Evolutionary conservation across 2,113 vertebrate genomes (phyloP).

Genomic region (Nibea albiflora): DNA sequence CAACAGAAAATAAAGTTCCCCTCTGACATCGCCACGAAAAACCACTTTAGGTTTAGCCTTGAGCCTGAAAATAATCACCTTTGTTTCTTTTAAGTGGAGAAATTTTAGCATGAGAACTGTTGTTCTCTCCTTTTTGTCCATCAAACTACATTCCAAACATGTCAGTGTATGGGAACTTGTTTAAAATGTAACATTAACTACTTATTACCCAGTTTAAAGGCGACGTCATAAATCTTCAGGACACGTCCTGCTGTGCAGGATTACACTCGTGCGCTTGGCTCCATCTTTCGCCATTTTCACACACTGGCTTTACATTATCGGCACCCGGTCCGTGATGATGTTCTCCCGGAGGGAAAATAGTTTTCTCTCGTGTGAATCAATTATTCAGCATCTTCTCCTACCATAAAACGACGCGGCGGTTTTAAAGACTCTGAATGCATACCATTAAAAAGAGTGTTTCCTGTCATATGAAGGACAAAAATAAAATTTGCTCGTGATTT

Average conservation of each 20-base stretch:
- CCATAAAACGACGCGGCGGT: not conserved
- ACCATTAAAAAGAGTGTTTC: not conserved
- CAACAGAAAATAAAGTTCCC: no score
- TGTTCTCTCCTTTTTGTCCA: not conserved
- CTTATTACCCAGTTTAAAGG: not conserved
- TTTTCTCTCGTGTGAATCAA: not conserved
- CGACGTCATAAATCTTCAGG: not conserved
- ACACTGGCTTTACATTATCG: not conserved
- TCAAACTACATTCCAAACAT: not conserved
- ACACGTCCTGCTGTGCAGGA: not conserved
- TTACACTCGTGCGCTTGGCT: not conserved
- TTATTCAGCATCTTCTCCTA: not conserved
- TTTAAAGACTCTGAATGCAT: not conserved
- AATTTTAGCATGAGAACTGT: not conserved
- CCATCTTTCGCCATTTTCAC: not conserved
- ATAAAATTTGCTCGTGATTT: no score
- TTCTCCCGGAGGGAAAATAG: not conserved
- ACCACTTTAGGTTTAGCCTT: no score
- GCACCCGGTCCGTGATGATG: not conserved
- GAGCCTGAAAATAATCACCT: no score
- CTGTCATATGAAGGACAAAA: not conserved
- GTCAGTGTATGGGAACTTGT: not conserved
- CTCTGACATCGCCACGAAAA: no score
- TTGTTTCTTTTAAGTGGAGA: not conserved
- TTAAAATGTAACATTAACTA: not conserved